phyloP scores from a whole-genome alignment of 2,113 vertebrate species.

The Micronycteris hirsuta region DNA sequence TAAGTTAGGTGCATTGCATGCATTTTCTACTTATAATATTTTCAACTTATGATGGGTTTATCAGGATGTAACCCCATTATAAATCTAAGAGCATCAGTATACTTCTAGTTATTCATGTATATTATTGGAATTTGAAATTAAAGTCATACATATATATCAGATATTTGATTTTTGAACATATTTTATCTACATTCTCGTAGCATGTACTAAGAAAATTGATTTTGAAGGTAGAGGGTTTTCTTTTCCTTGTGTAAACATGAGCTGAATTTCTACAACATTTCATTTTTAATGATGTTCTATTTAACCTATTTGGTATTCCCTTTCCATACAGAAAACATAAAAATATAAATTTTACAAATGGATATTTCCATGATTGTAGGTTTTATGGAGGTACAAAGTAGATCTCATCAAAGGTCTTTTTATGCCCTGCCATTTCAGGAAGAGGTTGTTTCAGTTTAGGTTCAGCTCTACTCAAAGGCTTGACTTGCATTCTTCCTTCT shows the following conservation, averaged over 20 bases:
- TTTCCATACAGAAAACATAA: neutral
- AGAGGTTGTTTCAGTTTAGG: neutral
- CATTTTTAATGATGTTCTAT: neutral
- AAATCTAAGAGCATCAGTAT: neutral
- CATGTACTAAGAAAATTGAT: neutral
- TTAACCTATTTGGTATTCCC: neutral
- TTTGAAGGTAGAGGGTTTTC: neutral
- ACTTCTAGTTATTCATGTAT: neutral
- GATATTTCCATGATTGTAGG: neutral
- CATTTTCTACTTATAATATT: neutral
- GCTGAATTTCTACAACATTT: neutral
- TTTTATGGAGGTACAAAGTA: neutral
- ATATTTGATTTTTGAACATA: neutral
- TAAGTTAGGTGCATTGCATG: neutral
- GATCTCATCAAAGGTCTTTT: neutral
- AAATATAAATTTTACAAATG: neutral
- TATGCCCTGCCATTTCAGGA: neutral
- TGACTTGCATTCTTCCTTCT: neutral
- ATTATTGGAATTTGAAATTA: neutral
- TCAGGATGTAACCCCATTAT: neutral
- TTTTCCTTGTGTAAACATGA: neutral
- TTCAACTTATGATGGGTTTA: neutral
- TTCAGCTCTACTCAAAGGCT: neutral
- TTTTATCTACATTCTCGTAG: neutral
- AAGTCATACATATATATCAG: neutral